These are phyloP conservation scores for Drosophila subquinaria DNA, from an alignment of 2,888 invertebrate genomes.

Conservation along the genomic window DNA sequence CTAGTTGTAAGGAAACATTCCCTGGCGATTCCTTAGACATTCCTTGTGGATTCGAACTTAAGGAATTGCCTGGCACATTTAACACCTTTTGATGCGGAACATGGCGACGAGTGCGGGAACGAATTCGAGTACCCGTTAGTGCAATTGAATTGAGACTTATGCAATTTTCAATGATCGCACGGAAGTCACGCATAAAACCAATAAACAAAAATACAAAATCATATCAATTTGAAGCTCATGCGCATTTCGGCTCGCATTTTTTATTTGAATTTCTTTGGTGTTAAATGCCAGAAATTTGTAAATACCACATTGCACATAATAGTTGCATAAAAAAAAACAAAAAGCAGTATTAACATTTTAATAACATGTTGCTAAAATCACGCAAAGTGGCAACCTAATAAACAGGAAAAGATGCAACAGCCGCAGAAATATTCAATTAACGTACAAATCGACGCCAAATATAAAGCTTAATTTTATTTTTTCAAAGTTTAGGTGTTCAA, in stretches of 20 bases:
- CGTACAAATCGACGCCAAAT: conserved; percentile 27
- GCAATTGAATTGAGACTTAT: conserved; percentile 28
- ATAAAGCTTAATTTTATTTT: conserved; percentile 9
- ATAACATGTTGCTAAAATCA: conserved; percentile 42
- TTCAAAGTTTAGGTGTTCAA: background rate
- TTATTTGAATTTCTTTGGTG: conserved; percentile 54
- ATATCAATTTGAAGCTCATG: conserved; percentile 46
- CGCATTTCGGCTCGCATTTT: conserved; percentile 28
- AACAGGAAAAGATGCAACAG: conserved; percentile 34
- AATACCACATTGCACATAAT: conserved; percentile 26
- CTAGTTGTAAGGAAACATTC: too few species aligned
- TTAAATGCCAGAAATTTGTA: conserved; percentile 53
- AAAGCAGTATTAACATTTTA: conserved; percentile 31
- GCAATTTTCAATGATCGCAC: conserved; percentile 36
- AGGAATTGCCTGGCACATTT: conserved; percentile 2
- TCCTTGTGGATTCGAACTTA: too few species aligned
- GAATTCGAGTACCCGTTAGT: background rate
- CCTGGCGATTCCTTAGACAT: too few species aligned
- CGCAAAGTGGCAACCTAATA: conserved; percentile 37
- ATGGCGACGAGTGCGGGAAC: conserved; percentile 4
- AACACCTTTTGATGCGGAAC: conserved; percentile 56
- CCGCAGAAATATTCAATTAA: conserved; percentile 24
- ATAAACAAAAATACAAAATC: conserved; percentile 49
- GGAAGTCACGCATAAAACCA: conserved; percentile 65
- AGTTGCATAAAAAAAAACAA: conserved; percentile 6